These are phyloP conservation scores for Dorcus parallelipipedus DNA, from an alignment of 2,888 invertebrate genomes.

Conservation along the genomic window DNA sequence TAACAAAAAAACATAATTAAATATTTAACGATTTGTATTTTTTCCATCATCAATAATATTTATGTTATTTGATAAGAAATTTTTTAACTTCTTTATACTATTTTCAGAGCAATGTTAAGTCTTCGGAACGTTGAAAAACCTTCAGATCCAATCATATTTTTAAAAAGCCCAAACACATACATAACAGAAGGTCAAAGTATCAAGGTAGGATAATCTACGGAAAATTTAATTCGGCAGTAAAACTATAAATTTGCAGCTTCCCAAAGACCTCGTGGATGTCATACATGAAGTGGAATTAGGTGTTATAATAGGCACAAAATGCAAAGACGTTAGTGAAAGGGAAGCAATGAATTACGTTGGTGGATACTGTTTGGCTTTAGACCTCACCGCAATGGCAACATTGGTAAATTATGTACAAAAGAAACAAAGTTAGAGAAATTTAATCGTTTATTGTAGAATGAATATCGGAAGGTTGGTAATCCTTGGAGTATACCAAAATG, in stretches of 20 bases:
- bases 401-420: neutral
- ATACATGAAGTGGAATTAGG: constrained; percentile 79
- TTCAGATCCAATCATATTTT: constrained; percentile 63
- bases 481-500: constrained; percentile 77
- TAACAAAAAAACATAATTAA: too few species aligned
- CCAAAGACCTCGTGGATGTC: constrained; percentile 56
- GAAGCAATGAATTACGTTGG: constrained; percentile 61
- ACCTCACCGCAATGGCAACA: constrained; percentile 65
- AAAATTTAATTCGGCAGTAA: neutral
- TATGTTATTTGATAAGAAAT: too few species aligned
- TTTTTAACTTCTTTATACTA: neutral
- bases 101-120: constrained; percentile 56
- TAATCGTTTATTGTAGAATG: constrained; percentile 38
- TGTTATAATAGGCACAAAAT: constrained; percentile 63
- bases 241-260: constrained; percentile 52
- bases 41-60: too few species aligned
- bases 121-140: constrained; percentile 62
- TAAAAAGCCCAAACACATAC: constrained; percentile 68
- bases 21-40: too few species aligned
- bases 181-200: constrained; percentile 59
- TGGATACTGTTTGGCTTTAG: constrained; percentile 70
- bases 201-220: constrained; percentile 41
- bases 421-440: neutral
- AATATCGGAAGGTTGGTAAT: constrained; percentile 56
- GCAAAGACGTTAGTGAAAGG: constrained; percentile 54